phyloP scores from a whole-genome alignment of 1,140 invertebrate species.

The Brachionus rubens region DNA sequence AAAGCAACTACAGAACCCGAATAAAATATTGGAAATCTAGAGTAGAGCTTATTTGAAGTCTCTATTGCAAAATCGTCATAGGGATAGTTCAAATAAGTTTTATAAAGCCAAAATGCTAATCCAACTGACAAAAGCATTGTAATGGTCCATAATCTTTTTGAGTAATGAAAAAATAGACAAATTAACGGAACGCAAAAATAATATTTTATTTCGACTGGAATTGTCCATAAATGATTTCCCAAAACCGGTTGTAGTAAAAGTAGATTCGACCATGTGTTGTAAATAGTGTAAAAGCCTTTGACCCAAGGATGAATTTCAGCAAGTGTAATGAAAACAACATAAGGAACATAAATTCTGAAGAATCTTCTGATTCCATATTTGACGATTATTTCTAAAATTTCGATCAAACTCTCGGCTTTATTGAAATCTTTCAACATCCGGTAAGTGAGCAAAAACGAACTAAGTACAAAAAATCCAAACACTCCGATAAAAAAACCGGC shows the following conservation, averaged over 20 bases:
- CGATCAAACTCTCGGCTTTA: neutral
- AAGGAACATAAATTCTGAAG: conserved; percentile 13
- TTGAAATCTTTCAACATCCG: conserved; percentile 16
- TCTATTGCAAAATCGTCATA: neutral
- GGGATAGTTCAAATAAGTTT: neutral
- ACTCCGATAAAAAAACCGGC: too few relatives aligned
- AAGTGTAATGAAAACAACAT: neutral
- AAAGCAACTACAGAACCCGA: conserved; percentile 9
- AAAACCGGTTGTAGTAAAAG: neutral
- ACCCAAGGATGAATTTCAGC: neutral
- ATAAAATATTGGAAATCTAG: conserved; percentile 29
- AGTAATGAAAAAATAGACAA: neutral
- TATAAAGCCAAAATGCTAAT: conserved; percentile 9
- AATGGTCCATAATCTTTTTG: neutral
- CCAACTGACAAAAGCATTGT: neutral
- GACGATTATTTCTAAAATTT: neutral
- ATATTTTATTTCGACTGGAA: conserved; percentile 5
- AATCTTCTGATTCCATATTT: conserved; percentile 25
- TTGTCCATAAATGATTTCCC: conserved; percentile 9
- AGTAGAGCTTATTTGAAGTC: neutral
- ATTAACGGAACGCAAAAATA: conserved; percentile 9
- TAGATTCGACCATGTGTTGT: neutral
- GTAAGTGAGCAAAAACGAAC: too few relatives aligned
- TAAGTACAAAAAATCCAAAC: too few relatives aligned
- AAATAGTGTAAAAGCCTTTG: neutral